A percentile compares a stretch with the other conserved stretches of the same genome.
Evolutionary conservation across 2,888 invertebrate genomes (phyloP).

Genomic region (Saturnia pavonia): DNA sequence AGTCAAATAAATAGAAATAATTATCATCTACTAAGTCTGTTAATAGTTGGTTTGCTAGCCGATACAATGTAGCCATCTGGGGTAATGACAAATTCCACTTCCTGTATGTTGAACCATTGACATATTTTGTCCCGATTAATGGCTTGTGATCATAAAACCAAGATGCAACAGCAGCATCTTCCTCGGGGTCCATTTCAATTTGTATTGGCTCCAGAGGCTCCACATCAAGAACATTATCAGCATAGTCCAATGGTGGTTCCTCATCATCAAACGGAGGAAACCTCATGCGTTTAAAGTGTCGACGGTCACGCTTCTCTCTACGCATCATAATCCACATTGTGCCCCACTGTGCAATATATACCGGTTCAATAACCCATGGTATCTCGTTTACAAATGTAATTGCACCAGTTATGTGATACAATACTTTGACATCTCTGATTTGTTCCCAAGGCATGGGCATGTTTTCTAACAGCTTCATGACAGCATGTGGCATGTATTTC

Average conservation of each 20-base stretch:
- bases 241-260: slow-evolving; percentile 99
- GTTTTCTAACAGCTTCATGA: slow-evolving; percentile 98
- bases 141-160: slow-evolving; percentile 99
- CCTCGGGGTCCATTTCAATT: slow-evolving; percentile 97
- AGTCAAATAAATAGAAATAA: slow-evolving; percentile 99
- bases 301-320: slow-evolving; percentile 98
- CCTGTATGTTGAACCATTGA: slow-evolving; percentile 98
- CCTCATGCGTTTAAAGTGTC: slow-evolving; percentile 99
- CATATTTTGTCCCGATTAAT: slow-evolving; percentile 93
- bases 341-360: slow-evolving; percentile 99
- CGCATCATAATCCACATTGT: slow-evolving; percentile 99
- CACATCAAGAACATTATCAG: slow-evolving; percentile 99
- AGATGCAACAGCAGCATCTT: slow-evolving; percentile 93
- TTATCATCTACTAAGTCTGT: slow-evolving; percentile 99
- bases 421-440: slow-evolving; percentile 97
- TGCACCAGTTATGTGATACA: slow-evolving; percentile 99
- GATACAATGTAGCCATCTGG: slow-evolving; percentile 98
- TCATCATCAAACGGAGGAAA: slow-evolving; percentile 99
- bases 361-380: slow-evolving; percentile 99
- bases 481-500: slow-evolving; percentile 99
- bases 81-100: slow-evolving; percentile 98
- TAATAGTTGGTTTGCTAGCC: slow-evolving; percentile 97
- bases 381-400: slow-evolving; percentile 99
- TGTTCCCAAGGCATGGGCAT: slow-evolving; percentile 99
- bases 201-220: slow-evolving; percentile 99